These are phyloP conservation scores for Noctua fimbriata DNA, from an alignment of 2,888 invertebrate genomes.

Conservation along the genomic window DNA sequence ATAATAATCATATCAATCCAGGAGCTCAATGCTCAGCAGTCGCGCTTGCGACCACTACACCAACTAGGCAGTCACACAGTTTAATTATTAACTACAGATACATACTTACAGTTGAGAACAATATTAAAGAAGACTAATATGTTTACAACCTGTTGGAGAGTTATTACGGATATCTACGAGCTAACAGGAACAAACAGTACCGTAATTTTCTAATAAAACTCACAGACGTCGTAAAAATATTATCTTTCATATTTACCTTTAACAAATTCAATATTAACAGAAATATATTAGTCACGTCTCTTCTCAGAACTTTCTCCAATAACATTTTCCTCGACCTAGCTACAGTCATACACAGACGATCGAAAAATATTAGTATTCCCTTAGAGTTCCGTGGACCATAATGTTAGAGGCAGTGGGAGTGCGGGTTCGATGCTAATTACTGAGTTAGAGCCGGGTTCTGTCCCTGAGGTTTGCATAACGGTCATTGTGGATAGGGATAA, in stretches of 20 bases:
- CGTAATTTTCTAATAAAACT: constrained; percentile 30
- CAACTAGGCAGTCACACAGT: background rate
- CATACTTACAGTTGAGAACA: too few species aligned
- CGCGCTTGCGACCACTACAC: background rate
- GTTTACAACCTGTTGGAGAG: background rate
- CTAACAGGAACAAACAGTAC: constrained; percentile 27
- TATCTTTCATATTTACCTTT: constrained; percentile 20
- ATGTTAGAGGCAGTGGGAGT: background rate
- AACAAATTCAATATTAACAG: constrained; percentile 16
- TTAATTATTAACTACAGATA: background rate
- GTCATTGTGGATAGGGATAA: constrained; percentile 1
- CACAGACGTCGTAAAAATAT: constrained; percentile 18
- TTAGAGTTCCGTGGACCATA: constrained; percentile 6
- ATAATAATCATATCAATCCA: too few species aligned
- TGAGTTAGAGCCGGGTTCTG: background rate
- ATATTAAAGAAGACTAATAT: background rate
- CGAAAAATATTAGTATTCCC: constrained; percentile 12
- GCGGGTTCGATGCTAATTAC: constrained; percentile 9
- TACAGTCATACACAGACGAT: background rate
- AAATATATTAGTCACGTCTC: background rate
- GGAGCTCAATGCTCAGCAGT: background rate
- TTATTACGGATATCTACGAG: background rate
- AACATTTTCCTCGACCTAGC: background rate
- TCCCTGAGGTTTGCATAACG: background rate
- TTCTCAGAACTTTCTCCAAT: constrained; percentile 14